Conservation (phyloP, 2,797 vertebrate genomes). For the Lacerta bilineata region DNA sequence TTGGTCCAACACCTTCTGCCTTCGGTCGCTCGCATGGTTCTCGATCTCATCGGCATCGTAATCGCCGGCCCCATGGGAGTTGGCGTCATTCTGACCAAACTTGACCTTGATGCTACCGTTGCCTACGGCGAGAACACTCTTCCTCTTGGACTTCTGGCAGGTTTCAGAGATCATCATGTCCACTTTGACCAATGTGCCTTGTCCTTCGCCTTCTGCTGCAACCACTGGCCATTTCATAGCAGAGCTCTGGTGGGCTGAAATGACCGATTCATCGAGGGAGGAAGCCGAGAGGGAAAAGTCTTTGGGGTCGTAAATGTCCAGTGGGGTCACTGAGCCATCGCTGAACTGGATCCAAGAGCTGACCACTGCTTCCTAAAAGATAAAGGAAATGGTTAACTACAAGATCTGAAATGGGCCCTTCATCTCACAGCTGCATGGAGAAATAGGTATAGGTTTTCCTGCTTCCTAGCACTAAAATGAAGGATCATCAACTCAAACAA, state of each 20-base stretch:
- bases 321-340: constrained; percentile 90
- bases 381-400: constrained; percentile 55
- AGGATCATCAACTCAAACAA: no score
- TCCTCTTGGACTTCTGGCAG: constrained; percentile 95
- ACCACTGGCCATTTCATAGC: constrained; percentile 86
- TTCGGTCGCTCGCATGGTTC: constrained; percentile 85
- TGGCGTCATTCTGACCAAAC: constrained; percentile 85
- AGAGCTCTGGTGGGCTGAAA: constrained; percentile 83
- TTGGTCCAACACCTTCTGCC: constrained; percentile 81
- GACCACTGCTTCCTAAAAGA: constrained; percentile 90
- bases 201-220: constrained; percentile 90
- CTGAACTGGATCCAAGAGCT: constrained; percentile 97
- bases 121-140: constrained; percentile 89
- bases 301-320: constrained; percentile 90
- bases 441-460: no score
- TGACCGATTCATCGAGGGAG: constrained; percentile 88
- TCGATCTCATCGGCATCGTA: constrained; percentile 86
- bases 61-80: constrained; percentile 70
- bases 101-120: constrained; percentile 87
- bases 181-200: constrained; percentile 89
- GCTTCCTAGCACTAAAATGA: no score
- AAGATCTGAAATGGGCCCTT: not conserved
- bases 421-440: constrained; percentile 1
- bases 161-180: constrained; percentile 92
- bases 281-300: constrained; percentile 89